Conservation (phyloP, 2,888 invertebrate species). For the Nemapogon koenigi region DNA sequence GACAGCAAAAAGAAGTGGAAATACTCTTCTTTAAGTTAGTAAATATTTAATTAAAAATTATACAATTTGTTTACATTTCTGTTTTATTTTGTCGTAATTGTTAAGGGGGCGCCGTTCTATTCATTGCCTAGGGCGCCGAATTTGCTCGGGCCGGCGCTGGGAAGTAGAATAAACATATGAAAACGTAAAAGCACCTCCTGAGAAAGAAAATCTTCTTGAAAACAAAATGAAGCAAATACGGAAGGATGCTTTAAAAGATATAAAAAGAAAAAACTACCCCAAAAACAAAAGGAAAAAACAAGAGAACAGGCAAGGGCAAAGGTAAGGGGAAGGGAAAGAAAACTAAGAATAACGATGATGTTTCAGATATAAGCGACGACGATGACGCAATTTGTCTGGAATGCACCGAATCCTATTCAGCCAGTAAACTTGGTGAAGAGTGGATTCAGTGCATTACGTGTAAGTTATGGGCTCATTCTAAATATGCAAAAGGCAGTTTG, state of each 20-base stretch:
- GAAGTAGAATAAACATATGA: conserved; percentile 13
- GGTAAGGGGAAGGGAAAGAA: conserved; percentile 11
- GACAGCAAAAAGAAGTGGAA: too few species aligned
- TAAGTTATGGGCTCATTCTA: conserved; percentile 14
- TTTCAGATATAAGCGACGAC: neutral
- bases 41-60: too few species aligned
- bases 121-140: too few species aligned
- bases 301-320: conserved; percentile 11
- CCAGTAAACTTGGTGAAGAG: conserved; percentile 12
- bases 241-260: conserved; percentile 8
- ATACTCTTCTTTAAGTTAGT: too few species aligned
- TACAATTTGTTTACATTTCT: too few species aligned
- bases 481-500: neutral
- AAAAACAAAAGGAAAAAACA: conserved; percentile 12
- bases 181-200: conserved; percentile 11
- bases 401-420: conserved; percentile 13
- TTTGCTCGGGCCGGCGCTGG: conserved; percentile 10
- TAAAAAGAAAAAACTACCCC: conserved; percentile 11
- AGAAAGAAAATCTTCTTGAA: conserved; percentile 14
- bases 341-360: conserved; percentile 1
- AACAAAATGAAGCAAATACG: conserved; percentile 6
- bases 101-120: too few species aligned
- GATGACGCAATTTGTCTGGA: conserved; percentile 13
- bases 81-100: too few species aligned
- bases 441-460: conserved; percentile 14